phyloP scores from a whole-genome alignment of 1,140 invertebrate species.

The Drosophila tsacasi region DNA sequence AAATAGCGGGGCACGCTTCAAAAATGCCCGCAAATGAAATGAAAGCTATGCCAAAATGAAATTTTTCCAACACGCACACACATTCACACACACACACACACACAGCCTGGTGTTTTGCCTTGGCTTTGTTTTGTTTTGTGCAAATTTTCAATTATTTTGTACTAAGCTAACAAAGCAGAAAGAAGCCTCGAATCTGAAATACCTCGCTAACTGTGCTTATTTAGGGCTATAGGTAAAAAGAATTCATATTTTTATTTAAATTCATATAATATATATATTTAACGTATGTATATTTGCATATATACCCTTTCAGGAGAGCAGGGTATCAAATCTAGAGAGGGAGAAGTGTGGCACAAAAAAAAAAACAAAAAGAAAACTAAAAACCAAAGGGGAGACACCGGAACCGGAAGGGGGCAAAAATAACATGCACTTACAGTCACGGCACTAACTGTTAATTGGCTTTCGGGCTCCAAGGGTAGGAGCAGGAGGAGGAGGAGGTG shows the following conservation, averaged over 20 bases:
- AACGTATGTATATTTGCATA: rapidly evolving
- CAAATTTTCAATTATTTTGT: slow-evolving; percentile 68
- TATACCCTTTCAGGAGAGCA: not conserved
- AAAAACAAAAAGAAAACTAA: not conserved
- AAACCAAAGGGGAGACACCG: slow-evolving; percentile 19
- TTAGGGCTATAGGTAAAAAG: not conserved
- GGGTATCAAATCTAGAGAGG: not conserved
- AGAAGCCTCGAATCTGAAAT: not conserved
- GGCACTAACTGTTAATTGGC: slow-evolving; percentile 67
- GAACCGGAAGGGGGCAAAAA: slow-evolving; percentile 21
- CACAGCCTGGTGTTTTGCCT: too few species aligned
- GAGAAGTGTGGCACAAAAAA: not conserved
- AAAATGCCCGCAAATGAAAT: slow-evolving; percentile 66
- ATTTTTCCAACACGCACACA: slow-evolving; percentile 51
- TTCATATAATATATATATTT: too few species aligned
- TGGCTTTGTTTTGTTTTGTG: slow-evolving; percentile 41
- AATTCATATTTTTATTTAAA: not conserved
- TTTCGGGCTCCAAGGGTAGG: slow-evolving; percentile 20
- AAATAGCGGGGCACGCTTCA: slow-evolving; percentile 20
- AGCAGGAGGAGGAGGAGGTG: not conserved
- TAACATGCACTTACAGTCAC: slow-evolving; percentile 45
- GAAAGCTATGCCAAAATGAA: slow-evolving; percentile 64
- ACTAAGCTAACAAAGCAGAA: slow-evolving; percentile 25
- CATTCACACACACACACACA: slow-evolving; percentile 19
- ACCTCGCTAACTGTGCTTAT: not conserved